Evolutionary conservation across 2,797 vertebrate genomes (phyloP), one percentile per base, ranked within the genome.

Genomic region (Tauraco hartlaubi): DNA sequence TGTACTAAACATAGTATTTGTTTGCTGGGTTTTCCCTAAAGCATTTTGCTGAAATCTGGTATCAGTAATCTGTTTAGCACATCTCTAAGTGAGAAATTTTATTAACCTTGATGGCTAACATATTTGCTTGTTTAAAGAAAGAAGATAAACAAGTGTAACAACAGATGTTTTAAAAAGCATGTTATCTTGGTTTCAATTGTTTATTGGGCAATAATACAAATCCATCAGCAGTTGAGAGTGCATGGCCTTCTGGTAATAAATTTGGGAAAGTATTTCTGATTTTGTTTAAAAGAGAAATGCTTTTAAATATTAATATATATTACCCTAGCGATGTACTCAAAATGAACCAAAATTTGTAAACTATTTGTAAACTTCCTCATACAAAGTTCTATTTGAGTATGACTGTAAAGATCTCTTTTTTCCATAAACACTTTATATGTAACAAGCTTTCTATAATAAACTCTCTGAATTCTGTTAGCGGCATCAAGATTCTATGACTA

Each of bases 41-140:
- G 62, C 14, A n/a, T 74, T 90, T 90, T 94, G 28, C 44, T 83
- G 75, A 80, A 94, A 83, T 74, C 33, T 83, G 52, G 1, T 90
- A 56, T 29, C 18, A 43, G 29, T 88, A 71, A 82, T 91, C 48
- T 89, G 44, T 87, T 78, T 83, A 87, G 78, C 28, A 71, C 44
- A 66, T 90, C 56, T 90, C 37, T 90, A 63, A 85, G 75, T 94
- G 87, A 88, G 64, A 83, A 90, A 83, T 76, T 74, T 90, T 94
- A 46, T 61, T 95, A 79, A 88, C 64, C 64, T 74, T 74, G 78
- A 64, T 73, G 62, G 18, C 28, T 71, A 52, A 84, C 10, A 86
- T 94, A 55, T n/a, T 91, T 94, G 19, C 28, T 91, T 76, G 15
- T 64, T 90, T 71, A 83, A 86, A 94, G 54, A 80, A 88, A 46